These are phyloP conservation scores for Euproctis similis DNA, from an alignment of 2,888 invertebrate species.

Conservation along the genomic window DNA sequence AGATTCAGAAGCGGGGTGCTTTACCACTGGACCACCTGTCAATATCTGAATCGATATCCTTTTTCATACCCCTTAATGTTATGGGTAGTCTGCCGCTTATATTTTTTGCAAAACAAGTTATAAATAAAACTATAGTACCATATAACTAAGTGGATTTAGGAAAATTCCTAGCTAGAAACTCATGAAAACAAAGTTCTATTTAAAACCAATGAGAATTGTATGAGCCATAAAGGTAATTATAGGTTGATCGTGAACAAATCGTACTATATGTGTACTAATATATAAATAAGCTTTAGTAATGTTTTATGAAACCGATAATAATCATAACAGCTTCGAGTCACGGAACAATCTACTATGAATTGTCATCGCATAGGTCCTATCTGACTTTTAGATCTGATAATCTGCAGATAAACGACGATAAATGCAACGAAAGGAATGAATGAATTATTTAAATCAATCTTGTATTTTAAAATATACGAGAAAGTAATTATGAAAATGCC, in stretches of 20 bases:
- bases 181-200: constrained; percentile 16
- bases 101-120: too few relatives aligned
- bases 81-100: too few relatives aligned
- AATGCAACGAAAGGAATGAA: too few relatives aligned
- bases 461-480: too few relatives aligned
- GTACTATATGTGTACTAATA: constrained; percentile 27
- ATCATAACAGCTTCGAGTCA: constrained; percentile 35
- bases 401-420: constrained; percentile 3
- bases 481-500: too few relatives aligned
- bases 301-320: constrained; percentile 35
- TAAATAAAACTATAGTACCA: too few relatives aligned
- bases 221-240: constrained; percentile 36
- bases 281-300: constrained; percentile 33
- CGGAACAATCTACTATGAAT: constrained; percentile 19
- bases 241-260: constrained; percentile 37
- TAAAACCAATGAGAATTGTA: constrained; percentile 31
- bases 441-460: too few relatives aligned
- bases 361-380: constrained; percentile 19
- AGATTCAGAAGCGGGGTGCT: too few relatives aligned
- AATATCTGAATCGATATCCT: too few relatives aligned
- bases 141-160: constrained; percentile 8
- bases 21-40: too few relatives aligned
- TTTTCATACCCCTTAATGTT: too few relatives aligned
- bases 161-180: constrained; percentile 7
- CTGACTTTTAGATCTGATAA: constrained; percentile 12